Percentiles rank a stretch among this genome's conserved stretches.
These are phyloP conservation scores for Brenthis hecate DNA, from an alignment of 2,888 invertebrate species.

Conservation along the genomic window DNA sequence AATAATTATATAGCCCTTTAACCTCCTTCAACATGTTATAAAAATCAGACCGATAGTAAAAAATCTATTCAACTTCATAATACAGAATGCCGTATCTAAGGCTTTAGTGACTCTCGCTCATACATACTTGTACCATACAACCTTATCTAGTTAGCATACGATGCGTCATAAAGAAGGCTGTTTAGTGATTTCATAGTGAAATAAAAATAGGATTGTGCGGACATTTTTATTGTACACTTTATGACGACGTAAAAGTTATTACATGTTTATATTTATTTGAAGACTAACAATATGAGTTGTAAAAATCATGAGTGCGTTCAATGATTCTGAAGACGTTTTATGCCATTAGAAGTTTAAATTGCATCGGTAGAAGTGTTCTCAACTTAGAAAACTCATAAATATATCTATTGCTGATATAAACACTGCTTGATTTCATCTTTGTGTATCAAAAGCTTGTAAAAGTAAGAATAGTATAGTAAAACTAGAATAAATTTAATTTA, in stretches of 20 bases:
- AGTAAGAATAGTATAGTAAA: too few relatives aligned
- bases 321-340: not conserved
- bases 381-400: too few relatives aligned
- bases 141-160: constrained; percentile 49
- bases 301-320: not conserved
- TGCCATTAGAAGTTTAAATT: too few relatives aligned
- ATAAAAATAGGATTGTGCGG: constrained; percentile 50
- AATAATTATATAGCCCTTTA: too few relatives aligned
- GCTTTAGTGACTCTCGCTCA: not conserved
- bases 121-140: constrained; percentile 29
- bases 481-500: too few relatives aligned
- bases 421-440: too few relatives aligned
- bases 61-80: too few relatives aligned
- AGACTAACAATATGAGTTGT: not conserved
- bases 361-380: too few relatives aligned
- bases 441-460: too few relatives aligned
- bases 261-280: constrained; percentile 29
- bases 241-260: constrained; percentile 33
- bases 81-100: not conserved
- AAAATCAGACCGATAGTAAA: too few relatives aligned
- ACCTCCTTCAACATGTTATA: too few relatives aligned
- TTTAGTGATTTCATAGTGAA: constrained; percentile 56
- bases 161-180: constrained; percentile 48
- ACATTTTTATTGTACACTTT: constrained; percentile 44
- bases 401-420: too few relatives aligned